Percentiles rank a stretch among this genome's conserved stretches.
Evolutionary conservation across 2,113 vertebrate genomes (phyloP).

Genomic region (Ploceus nigricollis): DNA sequence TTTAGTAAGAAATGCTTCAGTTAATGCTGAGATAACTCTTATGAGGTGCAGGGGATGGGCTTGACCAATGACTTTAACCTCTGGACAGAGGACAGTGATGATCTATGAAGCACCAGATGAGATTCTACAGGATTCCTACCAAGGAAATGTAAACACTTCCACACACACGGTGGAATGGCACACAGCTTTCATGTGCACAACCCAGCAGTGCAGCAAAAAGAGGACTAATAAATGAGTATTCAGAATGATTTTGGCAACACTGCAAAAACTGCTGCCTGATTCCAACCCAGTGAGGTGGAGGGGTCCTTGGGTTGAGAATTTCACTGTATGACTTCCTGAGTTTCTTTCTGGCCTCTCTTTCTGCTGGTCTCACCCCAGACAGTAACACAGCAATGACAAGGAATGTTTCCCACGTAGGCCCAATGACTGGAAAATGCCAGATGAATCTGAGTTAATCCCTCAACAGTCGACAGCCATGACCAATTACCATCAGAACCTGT

Average conservation of each 20-base stretch:
- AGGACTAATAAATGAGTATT: not conserved
- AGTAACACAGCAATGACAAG: not conserved
- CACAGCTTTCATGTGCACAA: not conserved
- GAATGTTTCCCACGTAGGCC: not conserved
- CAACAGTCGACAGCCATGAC: not conserved
- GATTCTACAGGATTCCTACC: not conserved
- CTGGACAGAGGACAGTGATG: not conserved
- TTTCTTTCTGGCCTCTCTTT: not conserved
- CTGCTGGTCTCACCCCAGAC: not conserved
- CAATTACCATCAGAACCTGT: not conserved
- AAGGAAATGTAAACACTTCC: not conserved
- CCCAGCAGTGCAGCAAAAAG: not conserved
- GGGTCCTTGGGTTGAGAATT: not conserved
- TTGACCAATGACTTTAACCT: not conserved
- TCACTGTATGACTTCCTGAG: not conserved
- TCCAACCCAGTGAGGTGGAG: not conserved
- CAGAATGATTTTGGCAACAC: not conserved
- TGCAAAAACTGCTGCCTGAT: not conserved
- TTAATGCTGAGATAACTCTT: not conserved
- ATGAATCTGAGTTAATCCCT: slow-evolving; percentile 25
- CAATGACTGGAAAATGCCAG: not conserved
- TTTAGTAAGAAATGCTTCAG: not conserved
- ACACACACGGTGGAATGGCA: not conserved
- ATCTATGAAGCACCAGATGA: not conserved
- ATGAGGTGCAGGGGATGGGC: not conserved